Evolutionary conservation across 2,113 vertebrate genomes (phyloP), one percentile per base, ranked within the genome.

Genomic region (Oenanthe melanoleuca): DNA sequence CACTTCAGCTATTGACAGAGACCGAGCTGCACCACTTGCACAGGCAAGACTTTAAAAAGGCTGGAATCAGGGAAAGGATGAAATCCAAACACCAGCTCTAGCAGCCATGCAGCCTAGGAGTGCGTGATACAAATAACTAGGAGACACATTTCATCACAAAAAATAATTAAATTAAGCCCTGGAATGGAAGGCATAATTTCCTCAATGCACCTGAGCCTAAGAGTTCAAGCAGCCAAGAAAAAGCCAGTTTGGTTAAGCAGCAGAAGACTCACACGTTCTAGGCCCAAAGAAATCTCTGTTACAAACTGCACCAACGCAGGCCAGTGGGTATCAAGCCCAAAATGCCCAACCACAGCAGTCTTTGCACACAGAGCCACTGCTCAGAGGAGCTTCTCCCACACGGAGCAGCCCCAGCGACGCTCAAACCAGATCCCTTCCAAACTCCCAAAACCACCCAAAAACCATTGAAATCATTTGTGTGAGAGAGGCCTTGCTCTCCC

Each of bases 1-100:
- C 57, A 42, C 65, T 73, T 81, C 66, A 80, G 38, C 78, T 87
- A 70, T 47, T 73, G 78, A 84, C 56, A 90, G 53, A 56, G 55
- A 38, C 38, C 87, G 73, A 75, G 65, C 53, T 57, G 78, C 69
- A 79, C 38, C 45, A 33, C 31, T 52, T 64, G 52, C 57, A 38
- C 37, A 61, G 40, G 25, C 11, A 53, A 53, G 20, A 56, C 31
- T 50, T 75, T 2, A 56, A 59, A 66, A 19, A 60, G 22, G 15
- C 34, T 87, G 19, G 31, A 56, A 44, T 50, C 24, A 20, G 75
- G 88, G 26, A 78, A 74, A 77, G 23, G 14, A 78, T 22, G 12
- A 73, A 67, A 86, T 24, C 28, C 42, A 86, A 73, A 80, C 4
- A 5, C 13, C 40, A 33, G 21, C 49, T 66, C 83, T 24, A 84